Evolutionary conservation across 2,113 vertebrate species (phyloP), one percentile per base, ranked within the genome.

Genomic region (Hypocryptadius cinnamomeus): DNA sequence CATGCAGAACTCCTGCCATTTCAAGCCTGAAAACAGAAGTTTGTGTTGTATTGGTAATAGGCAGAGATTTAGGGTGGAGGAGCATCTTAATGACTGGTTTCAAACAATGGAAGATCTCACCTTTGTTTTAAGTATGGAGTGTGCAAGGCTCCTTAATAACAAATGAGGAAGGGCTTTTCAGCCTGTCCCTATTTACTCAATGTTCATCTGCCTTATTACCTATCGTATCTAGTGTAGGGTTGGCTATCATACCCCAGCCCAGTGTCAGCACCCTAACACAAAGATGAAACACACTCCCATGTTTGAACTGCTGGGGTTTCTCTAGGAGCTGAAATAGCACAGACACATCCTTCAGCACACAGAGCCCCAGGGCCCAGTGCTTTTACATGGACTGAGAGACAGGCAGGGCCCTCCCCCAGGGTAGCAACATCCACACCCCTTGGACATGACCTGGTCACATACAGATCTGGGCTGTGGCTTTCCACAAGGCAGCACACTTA

Each of bases 251-350:
- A 11, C 33, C 15, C 14, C 86, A 88, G 56, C 57, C 40, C 40
- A 6, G 30, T 9, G 56, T 15, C 65, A n/a, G 14, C 1, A 0
- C 19, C 53, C 35, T 33, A 24, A 71, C 1, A 5, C 33, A 37
- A 48, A 50, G 44, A 37, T 25, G n/a, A 42, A 84, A 19, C 53
- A 11, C 19, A 2, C 16, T 37, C 15, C 27, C 8, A 1, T 22
- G 13, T 22, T 6, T 74, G 60, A 64, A 33, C 51, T n/a, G 25
- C 72, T 40, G 79, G 30, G 17, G 48, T 59, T 73, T 56, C 60
- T 74, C 35, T 16, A 39, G 23, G 21, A 74, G 48, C 28, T 44
- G 27, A 42, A 11, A 39, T 2, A 39, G n/a, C 86, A 39, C 27
- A 51, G 64, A 22, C n/a, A 65, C 66, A 19, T 60, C 13, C 31